Base-by-base conservation (phyloP, 1,140 invertebrate species). In the Dendrolimus punctatus region DNA sequence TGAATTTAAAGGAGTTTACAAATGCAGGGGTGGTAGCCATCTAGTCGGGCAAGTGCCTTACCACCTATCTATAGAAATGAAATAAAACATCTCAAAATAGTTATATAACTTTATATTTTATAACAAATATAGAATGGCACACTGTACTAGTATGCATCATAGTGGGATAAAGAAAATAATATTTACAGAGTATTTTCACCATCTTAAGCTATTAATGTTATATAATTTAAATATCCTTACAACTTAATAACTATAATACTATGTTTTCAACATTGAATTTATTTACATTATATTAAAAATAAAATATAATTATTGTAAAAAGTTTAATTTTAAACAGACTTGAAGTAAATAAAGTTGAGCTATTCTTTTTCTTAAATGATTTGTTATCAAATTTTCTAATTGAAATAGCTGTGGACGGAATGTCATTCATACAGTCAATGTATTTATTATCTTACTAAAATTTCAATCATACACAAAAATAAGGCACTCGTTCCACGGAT, bases 91-190 rank as follows among this genome's bases (percentile, higher is more conserved):
- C 6, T 23, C 9, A 8, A 41, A 50, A 23, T 50, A 41, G 55
- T 56, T 74, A 69, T 82, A 78, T 79, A 75, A 76, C 67, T 82
- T 85, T 76, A 76, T 85, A 73, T 81, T 85, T 82, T 85, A 67
- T 85, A 85, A 85, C 81, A 85, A 84, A 82, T 84, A 84, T 80
- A 82, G 65, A 80, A 76, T 67, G 64, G 68, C 68, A 73, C 64
- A 74, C 71, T 73, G 66, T 68, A 66, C 67, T 64, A 76, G 74
- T 70, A 73, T 64, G 68, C 64, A 62, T 60, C 57, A 62, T 67
- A 63, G 65, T 50, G 64, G 64, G 67, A 62, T 64, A 72, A 66
- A 64, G 65, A 70, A 71, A 68, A 61, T 60, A 64, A 60, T 82
- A 79, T 81, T 69, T 81, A 79, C 76, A 82, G 61, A 56, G 47